Conservation (phyloP, 1,140 invertebrate species). For the Yoshiicerus persimilis region DNA sequence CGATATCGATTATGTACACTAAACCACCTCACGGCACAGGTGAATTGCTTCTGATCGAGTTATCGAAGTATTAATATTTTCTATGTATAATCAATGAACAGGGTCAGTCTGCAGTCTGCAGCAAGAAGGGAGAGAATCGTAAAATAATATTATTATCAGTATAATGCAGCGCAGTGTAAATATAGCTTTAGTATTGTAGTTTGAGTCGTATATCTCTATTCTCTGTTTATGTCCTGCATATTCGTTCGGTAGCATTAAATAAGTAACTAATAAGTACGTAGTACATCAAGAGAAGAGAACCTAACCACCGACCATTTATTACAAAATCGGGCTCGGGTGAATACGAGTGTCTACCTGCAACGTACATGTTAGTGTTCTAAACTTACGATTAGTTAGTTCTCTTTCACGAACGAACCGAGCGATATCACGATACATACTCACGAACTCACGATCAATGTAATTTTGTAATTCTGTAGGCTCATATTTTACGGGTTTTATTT, state of each 20-base stretch:
- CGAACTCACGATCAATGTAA: background rate
- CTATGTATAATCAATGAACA: background rate
- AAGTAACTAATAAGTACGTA: no score
- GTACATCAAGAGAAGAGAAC: background rate
- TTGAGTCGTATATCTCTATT: no score
- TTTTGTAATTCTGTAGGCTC: background rate
- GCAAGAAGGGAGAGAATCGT: background rate
- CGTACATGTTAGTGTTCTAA: no score
- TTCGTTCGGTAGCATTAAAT: background rate
- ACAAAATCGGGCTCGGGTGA: background rate
- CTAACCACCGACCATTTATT: background rate
- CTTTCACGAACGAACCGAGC: background rate
- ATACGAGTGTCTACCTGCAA: no score
- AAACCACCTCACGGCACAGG: no score
- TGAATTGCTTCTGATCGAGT: background rate
- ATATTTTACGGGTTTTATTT: background rate
- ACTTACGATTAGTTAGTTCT: background rate
- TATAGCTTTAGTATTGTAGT: no score
- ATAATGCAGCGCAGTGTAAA: no score
- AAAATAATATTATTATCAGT: no score
- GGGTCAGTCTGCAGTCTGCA: background rate
- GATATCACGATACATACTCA: background rate
- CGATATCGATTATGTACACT: background rate
- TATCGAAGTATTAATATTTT: background rate
- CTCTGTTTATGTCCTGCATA: background rate